Base-by-base conservation (phyloP, 2,113 vertebrate genomes). In the Hiodon tergisus region DNA sequence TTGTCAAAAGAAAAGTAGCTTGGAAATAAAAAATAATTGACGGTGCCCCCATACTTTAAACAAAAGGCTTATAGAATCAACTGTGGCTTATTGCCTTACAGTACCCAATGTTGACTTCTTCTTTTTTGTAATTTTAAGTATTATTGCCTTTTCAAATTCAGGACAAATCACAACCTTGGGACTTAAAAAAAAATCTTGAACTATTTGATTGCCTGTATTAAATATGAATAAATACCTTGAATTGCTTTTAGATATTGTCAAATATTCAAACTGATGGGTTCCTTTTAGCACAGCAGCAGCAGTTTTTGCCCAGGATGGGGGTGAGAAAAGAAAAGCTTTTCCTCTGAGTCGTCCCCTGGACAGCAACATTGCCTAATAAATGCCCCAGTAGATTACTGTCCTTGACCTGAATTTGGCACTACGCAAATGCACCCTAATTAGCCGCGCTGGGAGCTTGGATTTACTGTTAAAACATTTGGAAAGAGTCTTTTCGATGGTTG, bases 161-260 rank as follows among this genome's bases (percentile, higher is more conserved):
- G 53, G 53, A 82, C 79, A 82, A 78, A 78, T 86, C 66, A 81
- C 78, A 81, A 78, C 86, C 86, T 87, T 85, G 87, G 84, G 68
- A 86, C 83, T 82, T 74, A 80, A 78, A 76, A 63, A 81, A 76
- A 85, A 83, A 82, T 78, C n/a, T 81, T 58, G 79, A 86, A 73
- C 77, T 87, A 80, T 51, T 50, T 31, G 31, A 31, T 31, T 31
- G 31, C 31, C 31, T 76, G 72, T 74, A 31, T 90, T 65, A 89
- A 90, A 87, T 85, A 91, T 90, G 73, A 76, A 89, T 87, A 72
- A 72, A 78, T 83, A 88, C 82, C 80, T 83, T 77, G 75, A 83
- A 88, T 88, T 89, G 83, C 85, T 91, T 89, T 91, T 90, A 89
- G 87, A 87, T 84, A 86, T 81, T 85, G 71, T 90, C 70, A 90